These are phyloP conservation scores for Rhodophaea formosa DNA, from an alignment of 2,888 invertebrate genomes.

Conservation along the genomic window DNA sequence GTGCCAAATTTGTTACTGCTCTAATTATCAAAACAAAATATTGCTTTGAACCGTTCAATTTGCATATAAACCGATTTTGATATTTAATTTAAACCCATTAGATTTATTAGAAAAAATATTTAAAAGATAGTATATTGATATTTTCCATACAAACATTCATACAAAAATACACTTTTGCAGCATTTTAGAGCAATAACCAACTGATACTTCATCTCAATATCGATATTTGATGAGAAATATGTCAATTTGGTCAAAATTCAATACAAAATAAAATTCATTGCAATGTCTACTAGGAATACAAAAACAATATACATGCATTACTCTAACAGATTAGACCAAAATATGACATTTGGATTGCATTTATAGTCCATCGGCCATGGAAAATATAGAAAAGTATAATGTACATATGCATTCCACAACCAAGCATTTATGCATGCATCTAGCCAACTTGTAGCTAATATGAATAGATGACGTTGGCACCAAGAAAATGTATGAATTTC, in stretches of 20 bases:
- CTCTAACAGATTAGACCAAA: background rate
- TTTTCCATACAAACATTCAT: too few species aligned
- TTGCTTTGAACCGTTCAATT: background rate
- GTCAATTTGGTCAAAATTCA: background rate
- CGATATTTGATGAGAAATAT: background rate
- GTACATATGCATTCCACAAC: constrained; percentile 10
- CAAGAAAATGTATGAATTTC: constrained; percentile 3
- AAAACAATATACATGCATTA: background rate
- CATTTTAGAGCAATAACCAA: constrained; percentile 8
- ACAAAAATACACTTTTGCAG: too few species aligned
- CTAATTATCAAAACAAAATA: background rate
- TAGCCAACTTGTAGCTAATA: background rate
- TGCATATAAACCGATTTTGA: too few species aligned
- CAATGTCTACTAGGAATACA: background rate
- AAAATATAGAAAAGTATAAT: background rate
- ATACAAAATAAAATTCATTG: background rate
- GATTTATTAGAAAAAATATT: too few species aligned
- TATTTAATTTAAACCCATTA: too few species aligned
- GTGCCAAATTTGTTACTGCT: background rate
- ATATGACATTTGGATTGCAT: background rate
- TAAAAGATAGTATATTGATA: too few species aligned
- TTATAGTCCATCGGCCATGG: background rate
- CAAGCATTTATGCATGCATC: constrained; percentile 6
- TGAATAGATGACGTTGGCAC: constrained; percentile 1
- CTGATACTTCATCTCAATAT: background rate